phyloP scores from a whole-genome alignment of 1,140 invertebrate species.

The Metaphire vulgaris region DNA sequence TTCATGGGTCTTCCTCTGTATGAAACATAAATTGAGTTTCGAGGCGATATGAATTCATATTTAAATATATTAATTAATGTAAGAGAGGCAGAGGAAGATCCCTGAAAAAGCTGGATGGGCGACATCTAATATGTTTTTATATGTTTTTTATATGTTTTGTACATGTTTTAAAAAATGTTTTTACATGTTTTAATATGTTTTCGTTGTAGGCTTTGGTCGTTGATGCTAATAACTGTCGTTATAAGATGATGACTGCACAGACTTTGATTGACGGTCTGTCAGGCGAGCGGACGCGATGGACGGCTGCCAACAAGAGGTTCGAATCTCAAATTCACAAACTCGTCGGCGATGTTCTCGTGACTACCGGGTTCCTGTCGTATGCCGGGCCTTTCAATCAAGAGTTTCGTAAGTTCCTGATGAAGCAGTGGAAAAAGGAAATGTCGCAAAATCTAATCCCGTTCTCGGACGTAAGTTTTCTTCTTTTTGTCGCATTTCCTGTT shows the following conservation, averaged over 20 bases:
- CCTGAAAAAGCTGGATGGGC: no score
- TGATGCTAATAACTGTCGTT: constrained; percentile 52
- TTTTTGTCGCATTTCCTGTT: not conserved
- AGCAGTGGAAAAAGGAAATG: constrained; percentile 77
- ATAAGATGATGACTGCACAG: constrained; percentile 54
- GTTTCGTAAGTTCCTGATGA: constrained; percentile 72
- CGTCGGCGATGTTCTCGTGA: constrained; percentile 86
- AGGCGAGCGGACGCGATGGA: constrained; percentile 54
- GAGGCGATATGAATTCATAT: no score
- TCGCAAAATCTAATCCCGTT: constrained; percentile 73
- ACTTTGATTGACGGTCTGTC: constrained; percentile 53
- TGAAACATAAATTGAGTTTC: no score
- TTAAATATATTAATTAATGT: no score
- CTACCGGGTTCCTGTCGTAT: constrained; percentile 90
- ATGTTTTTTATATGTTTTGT: not conserved
- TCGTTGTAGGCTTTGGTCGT: constrained; percentile 50
- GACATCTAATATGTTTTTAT: no score
- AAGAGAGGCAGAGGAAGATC: no score
- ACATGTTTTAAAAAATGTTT: not conserved
- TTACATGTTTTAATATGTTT: not conserved
- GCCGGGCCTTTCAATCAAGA: constrained; percentile 95
- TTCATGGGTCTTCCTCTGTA: no score
- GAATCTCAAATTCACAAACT: constrained; percentile 56
- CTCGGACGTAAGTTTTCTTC: constrained; percentile 55
- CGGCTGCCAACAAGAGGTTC: constrained; percentile 52